These are phyloP conservation scores for Amblyopsis hoosieri DNA, from an alignment of 2,797 vertebrate genomes.

Conservation along the genomic window DNA sequence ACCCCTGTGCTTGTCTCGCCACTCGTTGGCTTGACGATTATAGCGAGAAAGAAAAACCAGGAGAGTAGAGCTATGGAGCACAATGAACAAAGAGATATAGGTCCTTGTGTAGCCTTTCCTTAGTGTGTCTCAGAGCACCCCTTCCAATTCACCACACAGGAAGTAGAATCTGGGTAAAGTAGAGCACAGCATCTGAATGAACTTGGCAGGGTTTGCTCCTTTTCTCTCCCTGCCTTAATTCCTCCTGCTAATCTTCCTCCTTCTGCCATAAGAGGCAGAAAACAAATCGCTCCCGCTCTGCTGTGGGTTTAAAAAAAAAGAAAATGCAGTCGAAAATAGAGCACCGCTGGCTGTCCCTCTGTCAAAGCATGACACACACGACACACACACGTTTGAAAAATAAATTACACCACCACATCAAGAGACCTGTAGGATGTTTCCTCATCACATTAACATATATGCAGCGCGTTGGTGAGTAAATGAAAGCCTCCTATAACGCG, in stretches of 20 bases:
- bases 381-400: slow-evolving; percentile 29
- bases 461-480: slow-evolving; percentile 65
- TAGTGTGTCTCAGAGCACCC: slow-evolving; percentile 60
- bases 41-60: slow-evolving; percentile 15
- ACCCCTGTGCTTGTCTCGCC: slow-evolving; percentile 63
- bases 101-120: slow-evolving; percentile 60
- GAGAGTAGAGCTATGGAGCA: slow-evolving; percentile 7
- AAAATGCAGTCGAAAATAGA: slow-evolving; percentile 16
- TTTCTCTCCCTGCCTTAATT: slow-evolving; percentile 34
- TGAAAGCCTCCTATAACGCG: slow-evolving; percentile 61
- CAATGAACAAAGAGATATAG: slow-evolving; percentile 30
- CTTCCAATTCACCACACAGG: slow-evolving; percentile 59
- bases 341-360: slow-evolving; percentile 35
- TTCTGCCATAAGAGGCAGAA: slow-evolving; percentile 23
- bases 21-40: slow-evolving; percentile 51
- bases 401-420: slow-evolving; percentile 30
- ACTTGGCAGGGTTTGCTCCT: slow-evolving; percentile 46
- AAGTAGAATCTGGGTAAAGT: slow-evolving; percentile 64
- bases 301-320: slow-evolving; percentile 40
- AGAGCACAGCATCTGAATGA: slow-evolving; percentile 53
- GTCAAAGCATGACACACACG: slow-evolving; percentile 40
- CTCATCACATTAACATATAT: slow-evolving; percentile 68
- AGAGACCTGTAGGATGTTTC: slow-evolving; percentile 62
- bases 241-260: slow-evolving; percentile 35
- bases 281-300: slow-evolving; percentile 17